These are phyloP conservation scores for Galagoides demidoff DNA, from an alignment of 2,797 vertebrate genomes.

Conservation along the genomic window DNA sequence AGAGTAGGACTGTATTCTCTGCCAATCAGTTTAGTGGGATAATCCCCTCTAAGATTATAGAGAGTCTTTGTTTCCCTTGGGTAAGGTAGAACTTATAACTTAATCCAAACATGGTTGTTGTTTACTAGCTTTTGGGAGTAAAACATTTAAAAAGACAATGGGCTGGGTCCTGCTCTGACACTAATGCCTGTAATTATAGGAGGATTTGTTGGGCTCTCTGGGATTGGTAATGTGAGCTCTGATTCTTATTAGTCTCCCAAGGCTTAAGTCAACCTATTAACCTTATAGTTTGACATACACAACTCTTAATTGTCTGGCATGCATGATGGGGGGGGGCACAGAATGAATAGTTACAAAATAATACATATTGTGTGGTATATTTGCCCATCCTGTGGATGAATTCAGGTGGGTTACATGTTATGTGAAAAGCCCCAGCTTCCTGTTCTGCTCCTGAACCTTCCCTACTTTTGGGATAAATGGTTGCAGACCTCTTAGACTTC, in stretches of 20 bases:
- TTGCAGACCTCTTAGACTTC: not conserved
- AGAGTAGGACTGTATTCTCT: not conserved
- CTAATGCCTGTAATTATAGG: not conserved
- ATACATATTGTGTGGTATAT: not conserved
- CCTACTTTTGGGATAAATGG: not conserved
- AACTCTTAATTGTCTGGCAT: not conserved
- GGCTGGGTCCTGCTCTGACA: constrained; percentile 28
- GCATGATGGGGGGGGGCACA: not conserved
- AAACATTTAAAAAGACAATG: constrained; percentile 51
- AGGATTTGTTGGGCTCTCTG: not conserved
- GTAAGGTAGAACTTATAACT: constrained; percentile 54
- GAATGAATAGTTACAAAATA: not conserved
- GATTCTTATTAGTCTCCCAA: constrained; percentile 18
- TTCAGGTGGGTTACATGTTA: not conserved
- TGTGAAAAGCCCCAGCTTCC: not conserved
- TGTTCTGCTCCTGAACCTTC: not conserved
- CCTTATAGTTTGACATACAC: not conserved
- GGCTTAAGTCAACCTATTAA: not conserved
- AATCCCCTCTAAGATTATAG: not conserved
- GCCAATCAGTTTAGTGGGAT: constrained; percentile 44
- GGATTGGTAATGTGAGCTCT: constrained; percentile 32
- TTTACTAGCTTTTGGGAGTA: constrained; percentile 19
- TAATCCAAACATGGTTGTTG: constrained; percentile 31
- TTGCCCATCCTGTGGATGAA: no score
- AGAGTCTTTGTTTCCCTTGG: constrained; percentile 44